These are phyloP conservation scores for Sitophilus oryzae DNA, from an alignment of 1,140 invertebrate genomes.

Conservation along the genomic window DNA sequence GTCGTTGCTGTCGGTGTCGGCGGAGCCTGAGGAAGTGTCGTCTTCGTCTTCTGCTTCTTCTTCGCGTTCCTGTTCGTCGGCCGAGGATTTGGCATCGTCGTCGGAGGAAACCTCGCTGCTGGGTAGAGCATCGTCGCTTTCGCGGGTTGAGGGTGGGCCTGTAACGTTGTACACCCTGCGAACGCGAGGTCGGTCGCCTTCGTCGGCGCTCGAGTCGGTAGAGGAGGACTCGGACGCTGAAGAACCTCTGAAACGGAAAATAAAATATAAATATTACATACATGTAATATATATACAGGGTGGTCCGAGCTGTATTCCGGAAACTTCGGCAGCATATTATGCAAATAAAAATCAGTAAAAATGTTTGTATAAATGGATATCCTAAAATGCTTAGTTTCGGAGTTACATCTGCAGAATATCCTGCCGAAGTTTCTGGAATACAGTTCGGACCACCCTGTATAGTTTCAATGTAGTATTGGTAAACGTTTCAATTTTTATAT, in stretches of 20 bases:
- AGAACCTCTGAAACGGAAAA: conserved; percentile 49
- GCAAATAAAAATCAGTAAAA: too few relatives aligned
- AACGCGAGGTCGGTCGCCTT: conserved; percentile 26
- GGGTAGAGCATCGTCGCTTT: conserved; percentile 39
- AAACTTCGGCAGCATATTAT: too few relatives aligned
- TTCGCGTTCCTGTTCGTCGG: conserved; percentile 47
- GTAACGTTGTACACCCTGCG: conserved; percentile 37
- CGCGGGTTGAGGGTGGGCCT: conserved; percentile 27
- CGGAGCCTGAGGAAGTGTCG: conserved; percentile 49
- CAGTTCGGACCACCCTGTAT: too few relatives aligned
- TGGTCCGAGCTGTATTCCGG: too few relatives aligned
- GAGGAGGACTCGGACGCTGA: conserved; percentile 47
- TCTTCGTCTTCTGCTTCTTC: conserved; percentile 47
- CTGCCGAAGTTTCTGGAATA: too few relatives aligned
- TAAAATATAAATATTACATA: too few relatives aligned
- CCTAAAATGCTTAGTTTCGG: too few relatives aligned
- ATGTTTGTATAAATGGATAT: too few relatives aligned
- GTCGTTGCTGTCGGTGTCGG: conserved; percentile 58
- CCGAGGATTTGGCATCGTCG: conserved; percentile 34
- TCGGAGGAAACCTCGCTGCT: conserved; percentile 38
- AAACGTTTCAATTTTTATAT: too few relatives aligned
- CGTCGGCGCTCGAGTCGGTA: conserved; percentile 42
- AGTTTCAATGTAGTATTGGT: too few relatives aligned
- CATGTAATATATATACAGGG: too few relatives aligned
- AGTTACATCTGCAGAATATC: too few relatives aligned